Percentiles rank a stretch among this genome's conserved stretches.
Evolutionary conservation across 1,140 invertebrate species (phyloP).

Genomic region (Papilio polyxenes): DNA sequence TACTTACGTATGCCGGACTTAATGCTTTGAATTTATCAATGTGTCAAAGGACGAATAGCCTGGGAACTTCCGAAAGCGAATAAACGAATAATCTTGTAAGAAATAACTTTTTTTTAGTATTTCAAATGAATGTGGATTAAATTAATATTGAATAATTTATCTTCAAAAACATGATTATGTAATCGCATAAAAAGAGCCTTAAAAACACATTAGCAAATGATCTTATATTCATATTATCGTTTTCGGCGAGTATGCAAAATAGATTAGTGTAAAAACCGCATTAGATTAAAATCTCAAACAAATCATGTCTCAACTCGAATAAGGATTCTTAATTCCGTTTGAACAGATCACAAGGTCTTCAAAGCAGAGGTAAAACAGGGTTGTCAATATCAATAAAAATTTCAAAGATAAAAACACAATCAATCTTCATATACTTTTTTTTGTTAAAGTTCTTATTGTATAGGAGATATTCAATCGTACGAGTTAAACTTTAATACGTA

Average conservation of each 20-base stretch:
- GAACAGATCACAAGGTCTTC: slow-evolving; percentile 65
- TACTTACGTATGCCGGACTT: slow-evolving; percentile 63
- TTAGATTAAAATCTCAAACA: slow-evolving; percentile 57
- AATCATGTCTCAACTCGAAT: slow-evolving; percentile 75
- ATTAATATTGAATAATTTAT: slow-evolving; percentile 2
- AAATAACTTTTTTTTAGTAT: neutral
- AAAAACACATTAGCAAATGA: slow-evolving; percentile 26
- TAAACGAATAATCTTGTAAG: neutral
- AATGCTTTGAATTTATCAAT: slow-evolving; percentile 67
- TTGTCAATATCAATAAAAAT: neutral
- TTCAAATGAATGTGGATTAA: neutral
- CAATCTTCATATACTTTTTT: neutral
- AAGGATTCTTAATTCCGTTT: slow-evolving; percentile 66
- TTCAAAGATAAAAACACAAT: neutral
- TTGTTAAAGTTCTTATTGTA: neutral
- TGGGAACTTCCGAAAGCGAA: slow-evolving; percentile 55
- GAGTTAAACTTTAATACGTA: neutral
- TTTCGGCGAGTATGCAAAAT: slow-evolving; percentile 66
- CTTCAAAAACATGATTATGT: neutral
- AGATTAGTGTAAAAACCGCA: slow-evolving; percentile 59
- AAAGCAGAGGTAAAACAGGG: slow-evolving; percentile 6
- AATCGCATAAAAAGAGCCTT: slow-evolving; percentile 26
- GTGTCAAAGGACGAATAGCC: slow-evolving; percentile 69
- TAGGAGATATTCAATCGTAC: neutral
- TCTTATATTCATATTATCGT: slow-evolving; percentile 53